Base-by-base conservation (phyloP, 2,888 invertebrate genomes). In the Erebia ligea region DNA sequence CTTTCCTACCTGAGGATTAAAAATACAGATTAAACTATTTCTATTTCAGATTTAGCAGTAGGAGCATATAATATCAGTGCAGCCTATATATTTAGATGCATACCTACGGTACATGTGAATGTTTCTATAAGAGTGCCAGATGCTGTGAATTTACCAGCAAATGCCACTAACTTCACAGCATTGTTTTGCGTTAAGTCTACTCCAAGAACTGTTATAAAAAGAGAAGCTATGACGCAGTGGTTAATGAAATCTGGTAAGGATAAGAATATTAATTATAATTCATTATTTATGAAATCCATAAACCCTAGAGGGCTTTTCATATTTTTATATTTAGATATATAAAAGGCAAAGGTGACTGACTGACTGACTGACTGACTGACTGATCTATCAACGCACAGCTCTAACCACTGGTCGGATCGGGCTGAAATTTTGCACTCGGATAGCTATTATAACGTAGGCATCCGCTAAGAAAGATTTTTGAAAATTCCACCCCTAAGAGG, bases 11-110 rank as follows among this genome's bases (percentile, higher is more conserved):
- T n/a, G n/a, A n/a, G n/a, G 34, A 2, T 34, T 34, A 34, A 34
- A 34, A 34, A 34, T 34, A n/a, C n/a, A n/a, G n/a, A n/a, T n/a
- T n/a, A n/a, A n/a, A n/a, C 11, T 13, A 63, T 64, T 25, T 11
- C n/a, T 21, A 4, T 91, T 94, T 75, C 82, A 95, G 95, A 95
- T 86, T 72, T 95, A 68, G 94, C 94, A 0, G 85, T 95, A 13
- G 96, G 96, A 2, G 94, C 96, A 0, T 92, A 94, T 70, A 82
- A 86, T n/a, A 95, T 95, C 2, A 91, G 89, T 17, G 91, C 94
- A 69, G 94, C 89, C 0, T 94, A 95, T 2, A 68, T 96, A 4
- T 90, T 95, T 69, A 81, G 90, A 1, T 90, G 93, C 70, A 78
- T 91, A 54, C 92, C 91, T 15, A 89, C 92, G 0, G 81, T 93